Base-by-base conservation (phyloP, 2,888 invertebrate species). In the Iselma pallidipennis region DNA sequence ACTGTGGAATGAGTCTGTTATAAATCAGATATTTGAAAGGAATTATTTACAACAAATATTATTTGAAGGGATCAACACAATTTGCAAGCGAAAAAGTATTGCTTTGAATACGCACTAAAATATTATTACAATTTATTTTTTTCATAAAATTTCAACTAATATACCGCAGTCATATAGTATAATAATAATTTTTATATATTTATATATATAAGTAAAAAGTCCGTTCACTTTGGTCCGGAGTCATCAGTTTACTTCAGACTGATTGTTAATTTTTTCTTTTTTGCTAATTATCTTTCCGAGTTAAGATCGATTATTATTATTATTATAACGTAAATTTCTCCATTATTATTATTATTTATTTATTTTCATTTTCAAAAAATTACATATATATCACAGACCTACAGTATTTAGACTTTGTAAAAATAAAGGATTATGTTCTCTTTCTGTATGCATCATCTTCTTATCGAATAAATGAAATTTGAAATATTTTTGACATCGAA, bases 311-410 rank as follows among this genome's bases (percentile, higher is more conserved):
- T 75, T 72, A 77, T 75, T 69, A 72, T 71, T 65, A 69, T 68
- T 70, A 68, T 72, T 71, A 70, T 70, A 57, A 45, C 42, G 50
- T 52, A 61, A 53, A 59, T 49, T 58, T 65, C 55, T 56, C 42
- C 3, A 33, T 5, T 1, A 54, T 25, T 25, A 33, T 14, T 10
- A 25, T 14, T 25, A 61, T 49, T 37, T 23, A 58, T 66, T 60
- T n/a, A n/a, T n/a, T n/a, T n/a, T n/a, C n/a, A n/a, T n/a, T 71
- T 74, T 69, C 64, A 71, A 67, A 69, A 75, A 75, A 76, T 76
- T 76, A 76, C 78, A 81, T 78, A 76, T 79, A 81, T 82, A 82
- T 82, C 82, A 82, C 82, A 82, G 82, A 79, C 78, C 82, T 82
- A 82, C 82, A 80, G 79, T 79, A 80, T 78, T 78, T 75, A 76